phyloP scores from a whole-genome alignment of 2,797 vertebrate genomes.

The Margarornis squamiger region DNA sequence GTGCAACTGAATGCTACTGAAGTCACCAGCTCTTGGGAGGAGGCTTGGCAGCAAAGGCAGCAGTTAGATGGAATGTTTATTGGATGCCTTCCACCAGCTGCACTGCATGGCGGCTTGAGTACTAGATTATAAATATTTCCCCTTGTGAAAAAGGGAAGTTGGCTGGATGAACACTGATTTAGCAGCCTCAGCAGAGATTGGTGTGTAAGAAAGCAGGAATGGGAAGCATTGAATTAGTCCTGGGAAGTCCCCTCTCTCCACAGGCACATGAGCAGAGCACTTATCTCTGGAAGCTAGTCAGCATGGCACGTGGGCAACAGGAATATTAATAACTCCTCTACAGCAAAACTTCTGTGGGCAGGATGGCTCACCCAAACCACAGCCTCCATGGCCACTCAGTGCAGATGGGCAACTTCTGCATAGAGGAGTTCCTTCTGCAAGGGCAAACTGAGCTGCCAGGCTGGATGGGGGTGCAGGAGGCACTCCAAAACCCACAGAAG shows the following conservation, averaged over 20 bases:
- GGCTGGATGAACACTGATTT: constrained; percentile 68
- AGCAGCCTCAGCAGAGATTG: constrained; percentile 51
- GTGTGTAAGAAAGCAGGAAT: constrained; percentile 64
- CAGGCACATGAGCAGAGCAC: constrained; percentile 61
- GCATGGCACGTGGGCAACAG: constrained; percentile 57
- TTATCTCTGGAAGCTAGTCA: constrained; percentile 68
- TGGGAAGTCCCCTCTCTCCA: constrained; percentile 64
- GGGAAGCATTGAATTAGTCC: constrained; percentile 62
- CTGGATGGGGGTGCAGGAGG: not conserved
- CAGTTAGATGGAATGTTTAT: constrained; percentile 34
- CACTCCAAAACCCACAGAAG: constrained; percentile 12
- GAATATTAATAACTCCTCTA: constrained; percentile 76
- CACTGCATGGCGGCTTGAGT: constrained; percentile 34
- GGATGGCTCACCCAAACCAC: constrained; percentile 74
- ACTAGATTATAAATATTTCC: constrained; percentile 67
- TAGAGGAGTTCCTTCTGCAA: constrained; percentile 66
- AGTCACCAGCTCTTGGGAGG: not conserved
- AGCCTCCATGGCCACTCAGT: constrained; percentile 14
- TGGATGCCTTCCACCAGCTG: constrained; percentile 60
- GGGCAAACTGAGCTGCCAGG: not conserved
- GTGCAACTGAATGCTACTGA: not conserved
- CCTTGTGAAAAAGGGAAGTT: constrained; percentile 65
- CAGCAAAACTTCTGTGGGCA: constrained; percentile 60
- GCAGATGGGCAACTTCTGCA: constrained; percentile 80
- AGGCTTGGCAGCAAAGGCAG: constrained; percentile 37